Conservation (phyloP, 1,140 invertebrate genomes). For the Cherax destructor region DNA sequence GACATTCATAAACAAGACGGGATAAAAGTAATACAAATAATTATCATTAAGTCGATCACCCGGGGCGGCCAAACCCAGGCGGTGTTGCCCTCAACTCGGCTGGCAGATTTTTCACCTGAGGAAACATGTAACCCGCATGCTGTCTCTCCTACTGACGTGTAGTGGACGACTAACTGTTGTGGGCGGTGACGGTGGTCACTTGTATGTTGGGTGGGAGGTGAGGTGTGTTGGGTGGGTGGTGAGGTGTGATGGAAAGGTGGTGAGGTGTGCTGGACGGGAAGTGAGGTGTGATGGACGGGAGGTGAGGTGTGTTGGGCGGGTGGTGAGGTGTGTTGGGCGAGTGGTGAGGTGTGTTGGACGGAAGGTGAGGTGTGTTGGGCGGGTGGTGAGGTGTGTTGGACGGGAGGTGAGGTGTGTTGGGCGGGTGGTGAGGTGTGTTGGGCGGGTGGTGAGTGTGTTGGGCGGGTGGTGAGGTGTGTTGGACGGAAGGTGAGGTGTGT, state of each 20-base stretch:
- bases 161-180: too few species aligned
- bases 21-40: slow-evolving; percentile 21
- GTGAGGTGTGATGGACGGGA: neutral
- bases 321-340: neutral
- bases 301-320: neutral
- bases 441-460: slow-evolving; percentile 16
- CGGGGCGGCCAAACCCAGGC: neutral
- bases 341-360: neutral
- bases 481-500: too few species aligned
- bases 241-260: too few species aligned
- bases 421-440: too few species aligned
- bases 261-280: neutral
- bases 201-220: too few species aligned
- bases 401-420: too few species aligned
- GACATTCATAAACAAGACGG: slow-evolving; percentile 19
- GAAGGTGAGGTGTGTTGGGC: too few species aligned
- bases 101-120: slow-evolving; percentile 20
- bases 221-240: too few species aligned
- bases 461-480: neutral
- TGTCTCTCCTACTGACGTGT: neutral
- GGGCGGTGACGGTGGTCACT: too few species aligned
- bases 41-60: neutral
- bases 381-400: too few species aligned
- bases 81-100: slow-evolving; percentile 14
- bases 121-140: slow-evolving; percentile 9